Conservation (phyloP, 2,888 invertebrate genomes). For the Prosapia bicincta region DNA sequence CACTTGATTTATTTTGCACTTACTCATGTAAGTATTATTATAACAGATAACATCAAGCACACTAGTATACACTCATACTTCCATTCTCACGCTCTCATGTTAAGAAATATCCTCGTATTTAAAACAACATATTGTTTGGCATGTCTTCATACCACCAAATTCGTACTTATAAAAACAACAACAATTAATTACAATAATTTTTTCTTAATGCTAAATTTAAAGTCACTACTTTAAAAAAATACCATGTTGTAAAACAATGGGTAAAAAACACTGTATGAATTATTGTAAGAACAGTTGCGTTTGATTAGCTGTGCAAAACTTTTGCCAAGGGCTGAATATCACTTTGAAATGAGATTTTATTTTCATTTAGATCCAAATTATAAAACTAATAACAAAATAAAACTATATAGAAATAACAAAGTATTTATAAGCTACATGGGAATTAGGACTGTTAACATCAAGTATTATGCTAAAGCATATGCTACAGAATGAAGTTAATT, state of each 20-base stretch:
- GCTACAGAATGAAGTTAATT: too few species aligned
- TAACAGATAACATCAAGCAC: conserved; percentile 5
- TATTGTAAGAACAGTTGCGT: neutral
- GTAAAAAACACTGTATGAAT: neutral
- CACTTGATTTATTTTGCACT: conserved; percentile 17
- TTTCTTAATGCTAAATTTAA: neutral
- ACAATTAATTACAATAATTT: neutral
- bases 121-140: conserved; percentile 1
- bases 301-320: neutral
- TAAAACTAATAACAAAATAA: neutral
- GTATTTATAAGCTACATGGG: neutral
- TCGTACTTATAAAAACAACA: neutral
- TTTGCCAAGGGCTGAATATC: neutral
- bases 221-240: neutral
- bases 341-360: neutral
- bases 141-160: conserved; percentile 14
- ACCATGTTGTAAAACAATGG: neutral
- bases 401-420: neutral
- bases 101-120: neutral
- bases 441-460: neutral
- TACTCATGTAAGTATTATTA: conserved; percentile 18
- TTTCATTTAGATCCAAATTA: neutral
- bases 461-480: too few species aligned
- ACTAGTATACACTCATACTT: neutral
- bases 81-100: neutral